These are phyloP conservation scores for Pygoscelis antarcticus DNA, from an alignment of 2,113 vertebrate genomes.

Conservation along the genomic window DNA sequence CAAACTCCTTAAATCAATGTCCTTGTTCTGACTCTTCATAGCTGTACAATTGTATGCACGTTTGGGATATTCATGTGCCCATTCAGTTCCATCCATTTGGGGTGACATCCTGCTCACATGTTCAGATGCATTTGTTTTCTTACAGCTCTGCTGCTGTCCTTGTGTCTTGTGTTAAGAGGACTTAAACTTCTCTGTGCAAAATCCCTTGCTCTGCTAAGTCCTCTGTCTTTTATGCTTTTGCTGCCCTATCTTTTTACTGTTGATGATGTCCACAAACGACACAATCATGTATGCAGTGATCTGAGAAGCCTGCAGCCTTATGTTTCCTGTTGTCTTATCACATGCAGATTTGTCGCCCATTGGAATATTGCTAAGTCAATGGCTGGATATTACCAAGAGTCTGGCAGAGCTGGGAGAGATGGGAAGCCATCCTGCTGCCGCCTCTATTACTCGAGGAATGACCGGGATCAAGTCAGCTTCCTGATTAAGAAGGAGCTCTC, in stretches of 20 bases:
- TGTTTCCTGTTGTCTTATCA: background rate
- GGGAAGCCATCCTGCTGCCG: constrained; percentile 90
- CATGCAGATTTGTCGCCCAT: constrained; percentile 90
- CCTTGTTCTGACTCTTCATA: background rate
- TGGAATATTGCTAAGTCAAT: constrained; percentile 98
- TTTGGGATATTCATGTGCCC: background rate
- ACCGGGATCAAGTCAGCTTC: constrained; percentile 89
- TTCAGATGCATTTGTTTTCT: background rate
- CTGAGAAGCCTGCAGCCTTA: background rate
- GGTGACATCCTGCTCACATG: background rate
- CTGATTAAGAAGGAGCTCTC: constrained; percentile 88
- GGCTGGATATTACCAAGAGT: constrained; percentile 97
- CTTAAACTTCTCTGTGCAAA: background rate
- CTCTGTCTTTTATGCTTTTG: background rate
- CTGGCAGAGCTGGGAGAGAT: constrained; percentile 93
- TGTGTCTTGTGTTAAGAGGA: background rate
- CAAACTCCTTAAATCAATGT: background rate
- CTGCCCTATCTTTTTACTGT: background rate
- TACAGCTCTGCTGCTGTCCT: background rate
- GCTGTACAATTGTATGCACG: background rate
- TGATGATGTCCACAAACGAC: background rate
- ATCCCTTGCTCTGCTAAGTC: background rate
- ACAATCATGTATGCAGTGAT: background rate
- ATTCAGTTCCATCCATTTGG: background rate
- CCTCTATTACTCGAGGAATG: constrained; percentile 90